Base-by-base conservation (phyloP, 2,797 vertebrate genomes). In the Dendrocincla fuliginosa region DNA sequence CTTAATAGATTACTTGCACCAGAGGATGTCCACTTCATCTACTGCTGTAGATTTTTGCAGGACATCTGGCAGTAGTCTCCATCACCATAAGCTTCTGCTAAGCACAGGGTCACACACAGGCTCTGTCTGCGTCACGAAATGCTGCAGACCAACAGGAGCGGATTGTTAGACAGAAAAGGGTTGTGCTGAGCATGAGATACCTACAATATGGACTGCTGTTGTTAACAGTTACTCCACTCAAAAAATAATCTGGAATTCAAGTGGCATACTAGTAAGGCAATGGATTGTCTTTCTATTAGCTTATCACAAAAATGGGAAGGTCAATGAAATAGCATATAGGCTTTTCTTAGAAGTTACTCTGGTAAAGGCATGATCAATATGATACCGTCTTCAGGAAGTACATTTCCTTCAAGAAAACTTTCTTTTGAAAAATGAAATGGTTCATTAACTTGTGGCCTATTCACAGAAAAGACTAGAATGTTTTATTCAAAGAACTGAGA, bases 201-300 rank as follows among this genome's bases (percentile, higher is more conserved):
- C 27, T 42, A 47, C 1, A 1, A 32, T 14, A 49, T 1, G 23
- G 22, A n/a, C 28, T 89, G 75, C 35, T 76, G 25, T 30, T 73
- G 46, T 27, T 67, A 87, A 42, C 19, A 11, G 37, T 13, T 6
- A 30, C 23, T 49, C 17, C 25, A 17, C 55, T 46, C 64, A 1
- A 16, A 86, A 85, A 95, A 50, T n/a, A 33, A 47, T 2, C 56
- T 77, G 30, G 16, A 86, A 88, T 44, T 88, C 28, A 71, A 85
- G 32, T 17, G 53, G 9, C 0, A 0, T 33, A 56, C 16, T n/a
- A 44, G n/a, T 35, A 68, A 75, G 11, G 33, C 46, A 80, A 28
- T 7, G 5, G 37, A 42, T n/a, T 30, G 28, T 25, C 19, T 27
- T 71, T 33, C 9, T 55, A 42, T 5, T 20, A 63, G n/a, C 3